A percentile compares a stretch with the other conserved stretches of the same genome.
Conservation (phyloP, 2,113 vertebrate species). For the Apus apus region DNA sequence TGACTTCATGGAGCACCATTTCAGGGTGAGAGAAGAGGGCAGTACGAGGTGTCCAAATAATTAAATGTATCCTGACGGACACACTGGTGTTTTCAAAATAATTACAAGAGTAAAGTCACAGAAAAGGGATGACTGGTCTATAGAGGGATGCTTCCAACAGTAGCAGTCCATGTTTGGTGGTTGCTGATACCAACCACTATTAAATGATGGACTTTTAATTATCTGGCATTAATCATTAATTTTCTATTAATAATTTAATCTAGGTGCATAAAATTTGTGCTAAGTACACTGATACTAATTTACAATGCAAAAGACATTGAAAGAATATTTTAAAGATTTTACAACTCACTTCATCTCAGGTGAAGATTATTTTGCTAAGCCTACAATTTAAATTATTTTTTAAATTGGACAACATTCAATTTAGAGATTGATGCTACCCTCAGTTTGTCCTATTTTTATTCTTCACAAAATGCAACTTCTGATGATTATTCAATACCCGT, state of each 20-base stretch:
- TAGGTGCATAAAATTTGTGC: not conserved
- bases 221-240: not conserved
- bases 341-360: constrained; percentile 15
- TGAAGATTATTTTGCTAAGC: constrained; percentile 53
- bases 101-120: not conserved
- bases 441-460: constrained; percentile 55
- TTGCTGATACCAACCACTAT: not conserved
- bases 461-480: constrained; percentile 42
- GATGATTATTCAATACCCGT: constrained; percentile 56
- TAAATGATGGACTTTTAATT: not conserved
- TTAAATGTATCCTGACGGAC: not conserved
- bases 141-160: not conserved
- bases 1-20: not conserved
- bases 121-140: not conserved
- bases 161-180: not conserved
- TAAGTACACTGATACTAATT: not conserved
- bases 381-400: constrained; percentile 26
- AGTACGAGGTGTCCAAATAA: not conserved
- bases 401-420: not conserved
- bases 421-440: constrained; percentile 41
- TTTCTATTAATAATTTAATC: not conserved
- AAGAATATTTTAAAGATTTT: constrained; percentile 36
- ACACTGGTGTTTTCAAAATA: not conserved
- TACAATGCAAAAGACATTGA: not conserved
- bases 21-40: not conserved